Conservation (phyloP, 2,113 vertebrate species). For the Tragelaphus imberbis region DNA sequence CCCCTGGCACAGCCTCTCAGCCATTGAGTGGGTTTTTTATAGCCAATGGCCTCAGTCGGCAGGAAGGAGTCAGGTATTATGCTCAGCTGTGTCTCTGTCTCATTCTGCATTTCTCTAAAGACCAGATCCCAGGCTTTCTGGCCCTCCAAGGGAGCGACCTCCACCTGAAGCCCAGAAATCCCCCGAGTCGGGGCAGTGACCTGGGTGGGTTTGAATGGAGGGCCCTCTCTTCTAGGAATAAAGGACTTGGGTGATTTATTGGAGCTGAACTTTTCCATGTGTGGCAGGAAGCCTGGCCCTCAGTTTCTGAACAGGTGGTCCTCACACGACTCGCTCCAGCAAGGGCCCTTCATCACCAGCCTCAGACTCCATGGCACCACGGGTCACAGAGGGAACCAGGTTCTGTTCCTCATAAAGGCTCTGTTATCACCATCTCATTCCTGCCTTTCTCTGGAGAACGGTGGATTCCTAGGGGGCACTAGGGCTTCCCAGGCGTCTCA, state of each 20-base stretch:
- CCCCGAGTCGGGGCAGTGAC: background rate
- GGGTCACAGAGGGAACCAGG: background rate
- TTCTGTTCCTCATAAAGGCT: background rate
- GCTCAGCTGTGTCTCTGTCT: background rate
- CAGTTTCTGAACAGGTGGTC: slow-evolving; percentile 70
- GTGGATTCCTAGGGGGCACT: background rate
- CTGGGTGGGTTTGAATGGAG: background rate
- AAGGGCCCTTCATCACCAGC: slow-evolving; percentile 52
- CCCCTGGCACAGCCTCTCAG: background rate
- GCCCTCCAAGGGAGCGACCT: background rate
- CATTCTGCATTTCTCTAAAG: background rate
- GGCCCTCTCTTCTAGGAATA: background rate
- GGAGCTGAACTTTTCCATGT: slow-evolving; percentile 33
- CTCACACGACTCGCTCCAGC: background rate
- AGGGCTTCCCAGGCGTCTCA: background rate
- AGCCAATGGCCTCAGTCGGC: background rate
- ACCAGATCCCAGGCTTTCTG: background rate
- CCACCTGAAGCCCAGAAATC: background rate
- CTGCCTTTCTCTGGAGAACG: background rate
- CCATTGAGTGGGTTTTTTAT: background rate
- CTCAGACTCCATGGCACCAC: slow-evolving; percentile 42
- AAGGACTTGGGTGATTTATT: slow-evolving; percentile 4
- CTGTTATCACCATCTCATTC: background rate
- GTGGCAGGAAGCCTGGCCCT: slow-evolving; percentile 59
- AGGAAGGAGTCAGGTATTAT: background rate